Evolutionary conservation across 1,140 invertebrate genomes (phyloP).

Genomic region (Eulimnadia texana): DNA sequence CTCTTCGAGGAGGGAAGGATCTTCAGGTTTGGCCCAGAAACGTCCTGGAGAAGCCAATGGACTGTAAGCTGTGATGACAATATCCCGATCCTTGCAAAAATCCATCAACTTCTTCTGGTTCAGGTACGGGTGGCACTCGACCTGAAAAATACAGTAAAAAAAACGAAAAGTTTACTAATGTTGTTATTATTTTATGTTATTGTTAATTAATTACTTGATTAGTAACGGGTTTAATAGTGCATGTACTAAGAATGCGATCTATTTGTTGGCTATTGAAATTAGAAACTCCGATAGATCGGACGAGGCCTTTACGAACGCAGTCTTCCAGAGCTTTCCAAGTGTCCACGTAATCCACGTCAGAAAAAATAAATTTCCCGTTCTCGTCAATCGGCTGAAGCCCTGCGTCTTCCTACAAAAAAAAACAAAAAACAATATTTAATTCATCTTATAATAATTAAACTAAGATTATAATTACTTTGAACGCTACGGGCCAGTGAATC

Average conservation of each 20-base stretch:
- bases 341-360: constrained; percentile 20
- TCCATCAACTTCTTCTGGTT: constrained; percentile 56
- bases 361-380: constrained; percentile 34
- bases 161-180: too few relatives aligned
- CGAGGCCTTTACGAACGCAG: constrained; percentile 25
- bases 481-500: constrained; percentile 69
- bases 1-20: constrained; percentile 42
- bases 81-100: constrained; percentile 48
- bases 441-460: too few relatives aligned
- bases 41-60: constrained; percentile 53
- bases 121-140: constrained; percentile 75
- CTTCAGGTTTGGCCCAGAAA: constrained; percentile 48
- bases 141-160: constrained; percentile 33
- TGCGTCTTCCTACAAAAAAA: constrained; percentile 33
- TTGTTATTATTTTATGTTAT: too few relatives aligned
- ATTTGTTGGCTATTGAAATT: constrained; percentile 30
- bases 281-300: constrained; percentile 30
- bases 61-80: constrained; percentile 62
- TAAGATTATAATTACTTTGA: constrained; percentile 32
- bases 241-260: constrained; percentile 18
- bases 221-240: constrained; percentile 34
- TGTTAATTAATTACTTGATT: constrained; percentile 39
- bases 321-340: constrained; percentile 26
- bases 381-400: constrained; percentile 45
- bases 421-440: too few relatives aligned